phyloP scores from a whole-genome alignment of 2,888 invertebrate genomes.

The Scaptomyza cyrtandrae region DNA sequence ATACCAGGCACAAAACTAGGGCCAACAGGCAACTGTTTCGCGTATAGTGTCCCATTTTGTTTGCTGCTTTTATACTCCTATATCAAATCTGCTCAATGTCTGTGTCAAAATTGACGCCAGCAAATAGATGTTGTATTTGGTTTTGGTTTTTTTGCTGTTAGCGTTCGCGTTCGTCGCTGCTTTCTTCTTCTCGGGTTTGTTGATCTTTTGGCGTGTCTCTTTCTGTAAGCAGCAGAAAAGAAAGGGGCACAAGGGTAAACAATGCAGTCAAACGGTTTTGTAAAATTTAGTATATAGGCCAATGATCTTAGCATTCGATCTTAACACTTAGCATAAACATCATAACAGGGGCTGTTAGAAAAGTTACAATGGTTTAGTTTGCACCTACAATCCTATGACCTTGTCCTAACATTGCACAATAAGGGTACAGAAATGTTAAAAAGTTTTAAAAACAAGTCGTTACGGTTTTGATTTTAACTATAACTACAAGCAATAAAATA shows the following conservation, averaged over 20 bases:
- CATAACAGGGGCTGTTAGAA: slow-evolving; percentile 21
- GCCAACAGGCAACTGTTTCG: slow-evolving; percentile 83
- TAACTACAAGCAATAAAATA: neutral
- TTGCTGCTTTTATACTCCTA: slow-evolving; percentile 45
- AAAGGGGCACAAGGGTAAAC: slow-evolving; percentile 79
- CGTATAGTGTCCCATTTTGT: slow-evolving; percentile 82
- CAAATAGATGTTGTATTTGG: slow-evolving; percentile 17
- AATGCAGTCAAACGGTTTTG: slow-evolving; percentile 57
- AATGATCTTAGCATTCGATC: slow-evolving; percentile 11
- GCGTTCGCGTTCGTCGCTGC: slow-evolving; percentile 42
- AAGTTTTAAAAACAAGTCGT: no score
- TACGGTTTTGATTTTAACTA: neutral
- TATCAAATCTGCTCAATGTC: slow-evolving; percentile 46
- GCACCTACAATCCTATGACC: slow-evolving; percentile 12
- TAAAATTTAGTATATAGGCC: slow-evolving; percentile 43
- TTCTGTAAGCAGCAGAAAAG: slow-evolving; percentile 70
- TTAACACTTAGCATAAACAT: slow-evolving; percentile 17
- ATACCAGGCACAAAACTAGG: slow-evolving; percentile 82
- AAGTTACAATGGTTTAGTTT: slow-evolving; percentile 1
- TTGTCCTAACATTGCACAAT: slow-evolving; percentile 5
- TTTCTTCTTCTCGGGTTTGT: slow-evolving; percentile 71
- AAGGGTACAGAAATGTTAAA: no score
- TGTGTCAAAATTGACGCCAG: slow-evolving; percentile 47
- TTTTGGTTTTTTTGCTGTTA: slow-evolving; percentile 37
- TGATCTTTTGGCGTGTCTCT: slow-evolving; percentile 52